phyloP scores from a whole-genome alignment of 1,140 invertebrate species.

The Caenorhabditis brenneri region DNA sequence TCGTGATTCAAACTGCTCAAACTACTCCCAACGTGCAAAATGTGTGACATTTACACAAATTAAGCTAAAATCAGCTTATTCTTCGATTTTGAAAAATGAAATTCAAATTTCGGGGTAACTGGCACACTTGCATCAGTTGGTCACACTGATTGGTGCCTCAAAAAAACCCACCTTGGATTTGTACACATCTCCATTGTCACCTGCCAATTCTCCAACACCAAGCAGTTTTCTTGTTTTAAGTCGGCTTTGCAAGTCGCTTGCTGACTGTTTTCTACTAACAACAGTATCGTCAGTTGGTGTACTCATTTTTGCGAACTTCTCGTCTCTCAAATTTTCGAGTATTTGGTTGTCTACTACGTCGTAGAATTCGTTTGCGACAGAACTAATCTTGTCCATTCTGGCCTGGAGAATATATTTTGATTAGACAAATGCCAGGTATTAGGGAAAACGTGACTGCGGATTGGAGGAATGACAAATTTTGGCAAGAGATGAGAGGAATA shows the following conservation, averaged over 20 bases:
- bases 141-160: too few relatives aligned
- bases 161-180: conserved; percentile 44
- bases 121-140: too few relatives aligned
- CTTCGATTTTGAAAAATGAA: too few relatives aligned
- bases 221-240: conserved; percentile 55
- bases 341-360: conserved; percentile 1
- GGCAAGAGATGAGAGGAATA: too few relatives aligned
- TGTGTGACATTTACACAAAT: too few relatives aligned
- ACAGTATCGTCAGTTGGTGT: conserved; percentile 24
- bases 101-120: too few relatives aligned
- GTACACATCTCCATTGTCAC: conserved; percentile 42
- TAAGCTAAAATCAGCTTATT: too few relatives aligned
- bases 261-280: conserved; percentile 52
- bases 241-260: conserved; percentile 47
- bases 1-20: too few relatives aligned
- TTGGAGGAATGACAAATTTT: background rate
- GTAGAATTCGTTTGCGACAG: conserved; percentile 18
- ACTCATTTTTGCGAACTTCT: background rate
- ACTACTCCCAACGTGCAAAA: too few relatives aligned
- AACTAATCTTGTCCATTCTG: conserved; percentile 3
- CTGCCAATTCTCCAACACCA: conserved; percentile 45
- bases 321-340: conserved; percentile 1
- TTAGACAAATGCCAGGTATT: background rate
- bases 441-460: background rate
- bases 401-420: background rate